Conservation (phyloP, 2,113 vertebrate genomes). For the Coturnix japonica region DNA sequence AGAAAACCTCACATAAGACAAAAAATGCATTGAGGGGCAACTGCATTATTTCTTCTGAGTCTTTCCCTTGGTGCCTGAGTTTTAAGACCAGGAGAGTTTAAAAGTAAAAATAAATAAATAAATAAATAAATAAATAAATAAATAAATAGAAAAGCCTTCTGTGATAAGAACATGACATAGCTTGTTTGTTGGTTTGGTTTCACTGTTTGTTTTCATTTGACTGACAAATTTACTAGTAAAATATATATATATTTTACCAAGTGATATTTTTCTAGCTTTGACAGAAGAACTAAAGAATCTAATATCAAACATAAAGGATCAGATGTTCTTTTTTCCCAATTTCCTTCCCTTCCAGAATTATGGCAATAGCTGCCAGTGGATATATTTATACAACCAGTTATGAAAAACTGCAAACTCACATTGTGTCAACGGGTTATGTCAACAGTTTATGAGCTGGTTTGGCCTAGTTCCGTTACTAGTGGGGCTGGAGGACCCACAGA, state of each 20-base stretch:
- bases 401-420: not conserved
- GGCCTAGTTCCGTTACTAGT: too few relatives aligned
- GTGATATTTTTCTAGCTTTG: not conserved
- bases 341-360: not conserved
- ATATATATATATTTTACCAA: not conserved
- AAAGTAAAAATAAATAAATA: not conserved
- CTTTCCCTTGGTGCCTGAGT: not conserved
- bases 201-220: not conserved
- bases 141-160: not conserved
- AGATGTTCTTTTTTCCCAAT: not conserved
- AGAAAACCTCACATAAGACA: not conserved
- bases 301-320: not conserved
- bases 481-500: too few relatives aligned
- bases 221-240: not conserved
- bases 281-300: not conserved
- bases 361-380: not conserved
- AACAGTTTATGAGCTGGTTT: too few relatives aligned
- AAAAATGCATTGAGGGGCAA: not conserved
- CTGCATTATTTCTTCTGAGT: not conserved
- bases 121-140: not conserved
- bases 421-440: not conserved
- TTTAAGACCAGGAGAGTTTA: not conserved
- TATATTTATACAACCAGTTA: not conserved
- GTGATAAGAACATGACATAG: not conserved
- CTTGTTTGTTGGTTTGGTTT: not conserved